Evolutionary conservation across 2,113 vertebrate genomes (phyloP).

Genomic region (Camelus dromedarius): DNA sequence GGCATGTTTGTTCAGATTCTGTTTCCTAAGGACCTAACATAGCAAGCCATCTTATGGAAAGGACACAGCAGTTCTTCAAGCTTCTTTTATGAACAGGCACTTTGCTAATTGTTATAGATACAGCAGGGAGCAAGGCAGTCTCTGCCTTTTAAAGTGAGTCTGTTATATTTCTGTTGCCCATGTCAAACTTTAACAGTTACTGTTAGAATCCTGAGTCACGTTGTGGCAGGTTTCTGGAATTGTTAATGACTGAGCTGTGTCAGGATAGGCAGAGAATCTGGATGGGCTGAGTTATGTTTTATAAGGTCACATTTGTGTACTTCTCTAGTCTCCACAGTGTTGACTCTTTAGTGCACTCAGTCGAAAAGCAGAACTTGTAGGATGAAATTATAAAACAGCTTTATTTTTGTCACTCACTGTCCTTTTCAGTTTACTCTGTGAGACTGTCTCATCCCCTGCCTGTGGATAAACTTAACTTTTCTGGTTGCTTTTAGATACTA

Average conservation of each 20-base stretch:
- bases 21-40: neutral
- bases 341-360: neutral
- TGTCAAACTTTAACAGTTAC: conserved; percentile 40
- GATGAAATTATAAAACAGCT: neutral
- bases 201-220: neutral
- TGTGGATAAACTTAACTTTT: neutral
- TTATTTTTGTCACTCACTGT: neutral
- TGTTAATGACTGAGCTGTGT: conserved; percentile 19
- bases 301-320: neutral
- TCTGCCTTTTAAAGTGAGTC: neutral
- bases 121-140: neutral
- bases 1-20: conserved; percentile 18
- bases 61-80: neutral
- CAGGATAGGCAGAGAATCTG: neutral
- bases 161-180: neutral
- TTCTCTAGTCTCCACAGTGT: neutral
- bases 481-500: conserved; percentile 5
- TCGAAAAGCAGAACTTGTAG: neutral
- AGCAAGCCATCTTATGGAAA: neutral
- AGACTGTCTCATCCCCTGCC: neutral
- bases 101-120: neutral
- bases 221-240: neutral
- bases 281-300: neutral
- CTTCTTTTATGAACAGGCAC: neutral
- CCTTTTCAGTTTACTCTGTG: neutral